A percentile compares a stretch with the other conserved stretches of the same genome.
These are phyloP conservation scores for Drosophila incognita DNA, from an alignment of 2,888 invertebrate genomes.

Conservation along the genomic window DNA sequence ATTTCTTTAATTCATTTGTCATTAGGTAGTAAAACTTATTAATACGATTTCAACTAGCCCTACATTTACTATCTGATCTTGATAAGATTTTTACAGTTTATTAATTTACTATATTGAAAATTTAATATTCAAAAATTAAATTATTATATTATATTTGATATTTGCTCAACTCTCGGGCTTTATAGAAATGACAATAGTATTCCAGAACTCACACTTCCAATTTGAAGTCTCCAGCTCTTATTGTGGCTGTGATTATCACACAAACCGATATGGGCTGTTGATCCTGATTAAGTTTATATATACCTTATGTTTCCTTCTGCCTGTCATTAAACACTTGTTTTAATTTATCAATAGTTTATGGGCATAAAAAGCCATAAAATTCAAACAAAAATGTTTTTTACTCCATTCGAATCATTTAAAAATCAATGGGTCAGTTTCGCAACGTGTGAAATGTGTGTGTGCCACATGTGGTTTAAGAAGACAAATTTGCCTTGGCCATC, in stretches of 20 bases:
- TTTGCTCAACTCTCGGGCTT: background rate
- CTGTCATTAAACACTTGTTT: background rate
- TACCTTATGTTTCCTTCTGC: background rate
- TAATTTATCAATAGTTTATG: background rate
- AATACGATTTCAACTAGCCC: background rate
- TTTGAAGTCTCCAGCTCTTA: background rate
- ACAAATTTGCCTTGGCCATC: slow-evolving; percentile 71
- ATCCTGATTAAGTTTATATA: background rate
- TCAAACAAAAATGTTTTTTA: background rate
- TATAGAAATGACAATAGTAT: background rate
- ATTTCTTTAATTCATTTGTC: background rate
- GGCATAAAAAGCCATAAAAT: background rate
- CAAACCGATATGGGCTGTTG: background rate
- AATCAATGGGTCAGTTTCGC: slow-evolving; percentile 1
- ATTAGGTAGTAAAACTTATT: background rate
- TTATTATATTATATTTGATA: background rate
- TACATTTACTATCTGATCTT: background rate
- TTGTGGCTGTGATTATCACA: background rate
- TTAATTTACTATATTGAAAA: no score
- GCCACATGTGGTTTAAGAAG: slow-evolving; percentile 45
- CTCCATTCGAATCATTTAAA: background rate
- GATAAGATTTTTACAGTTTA: background rate
- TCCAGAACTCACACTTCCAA: background rate
- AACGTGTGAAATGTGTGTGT: slow-evolving; percentile 49
- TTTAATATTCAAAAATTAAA: background rate